A percentile compares a stretch with the other conserved stretches of the same genome.
Conservation (phyloP, 2,888 invertebrate species). For the Bombylius major region DNA sequence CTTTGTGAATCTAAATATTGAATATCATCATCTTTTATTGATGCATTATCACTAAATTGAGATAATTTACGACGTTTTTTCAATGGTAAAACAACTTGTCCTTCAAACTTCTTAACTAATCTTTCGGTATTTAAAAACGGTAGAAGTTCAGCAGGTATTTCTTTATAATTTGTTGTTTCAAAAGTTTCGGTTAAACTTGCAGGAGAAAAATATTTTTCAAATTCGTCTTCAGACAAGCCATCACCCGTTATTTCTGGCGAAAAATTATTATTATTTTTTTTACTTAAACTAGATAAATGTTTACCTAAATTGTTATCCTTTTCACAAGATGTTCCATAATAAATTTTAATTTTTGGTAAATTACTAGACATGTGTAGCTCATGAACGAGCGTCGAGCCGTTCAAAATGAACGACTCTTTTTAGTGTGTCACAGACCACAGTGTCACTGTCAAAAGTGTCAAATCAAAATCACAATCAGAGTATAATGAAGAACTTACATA, state of each 20-base stretch:
- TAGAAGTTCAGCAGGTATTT: neutral
- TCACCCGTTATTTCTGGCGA: neutral
- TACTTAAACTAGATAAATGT: neutral
- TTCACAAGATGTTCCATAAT: constrained; percentile 9
- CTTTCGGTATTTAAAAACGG: neutral
- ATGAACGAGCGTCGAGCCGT: too few relatives aligned
- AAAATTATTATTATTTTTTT: constrained; percentile 3
- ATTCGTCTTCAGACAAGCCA: neutral
- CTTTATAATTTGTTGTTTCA: neutral
- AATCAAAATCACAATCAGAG: too few relatives aligned
- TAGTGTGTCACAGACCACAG: too few relatives aligned
- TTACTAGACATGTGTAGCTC: too few relatives aligned
- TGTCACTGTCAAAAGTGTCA: too few relatives aligned
- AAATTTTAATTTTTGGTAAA: too few relatives aligned
- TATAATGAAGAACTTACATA: too few relatives aligned
- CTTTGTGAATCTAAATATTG: neutral
- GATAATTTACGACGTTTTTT: constrained; percentile 15
- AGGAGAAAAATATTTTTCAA: neutral
- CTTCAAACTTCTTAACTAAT: constrained; percentile 6
- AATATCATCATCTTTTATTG: constrained; percentile 11
- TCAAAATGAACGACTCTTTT: too few relatives aligned
- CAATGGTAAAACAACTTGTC: constrained; percentile 12
- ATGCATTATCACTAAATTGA: constrained; percentile 7
- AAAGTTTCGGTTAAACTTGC: neutral
- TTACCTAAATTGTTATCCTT: constrained; percentile 13